Evolutionary conservation across 2,797 vertebrate species (phyloP).

Genomic region (Poecilia wingei): DNA sequence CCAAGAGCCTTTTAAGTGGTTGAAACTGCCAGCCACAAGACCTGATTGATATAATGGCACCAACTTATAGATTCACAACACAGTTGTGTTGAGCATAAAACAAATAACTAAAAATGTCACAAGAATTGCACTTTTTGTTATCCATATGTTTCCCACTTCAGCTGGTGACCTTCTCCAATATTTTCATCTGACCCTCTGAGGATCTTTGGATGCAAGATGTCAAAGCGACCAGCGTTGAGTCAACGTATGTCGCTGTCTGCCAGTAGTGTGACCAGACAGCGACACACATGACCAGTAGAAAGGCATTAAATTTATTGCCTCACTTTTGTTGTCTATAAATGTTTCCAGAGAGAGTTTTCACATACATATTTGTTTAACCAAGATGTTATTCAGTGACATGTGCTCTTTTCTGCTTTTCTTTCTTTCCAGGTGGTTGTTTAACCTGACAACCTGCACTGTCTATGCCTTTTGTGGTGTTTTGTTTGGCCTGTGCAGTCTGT

Average conservation of each 20-base stretch:
- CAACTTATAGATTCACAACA: not conserved
- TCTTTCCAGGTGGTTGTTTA: constrained; percentile 81
- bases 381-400: constrained; percentile 1
- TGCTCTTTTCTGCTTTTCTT: constrained; percentile 2
- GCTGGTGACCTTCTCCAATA: constrained; percentile 11
- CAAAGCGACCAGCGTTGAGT: constrained; percentile 24
- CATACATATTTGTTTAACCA: not conserved
- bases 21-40: not conserved
- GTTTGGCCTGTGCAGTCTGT: constrained; percentile 83
- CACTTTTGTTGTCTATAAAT: constrained; percentile 2
- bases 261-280: not conserved
- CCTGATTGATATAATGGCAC: not conserved
- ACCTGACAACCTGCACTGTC: constrained; percentile 69
- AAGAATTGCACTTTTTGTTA: constrained; percentile 1
- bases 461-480: constrained; percentile 89
- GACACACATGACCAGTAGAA: not conserved
- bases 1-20: no score
- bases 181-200: constrained; percentile 22
- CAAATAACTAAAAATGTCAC: constrained; percentile 6
- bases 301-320: constrained; percentile 11
- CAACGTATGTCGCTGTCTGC: constrained; percentile 25
- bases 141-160: constrained; percentile 4
- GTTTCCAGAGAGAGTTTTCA: constrained; percentile 14
- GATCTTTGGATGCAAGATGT: constrained; percentile 24
- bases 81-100: not conserved